Evolutionary conservation across 2,888 invertebrate genomes (phyloP).

Genomic region (Osedax frankpressi): DNA sequence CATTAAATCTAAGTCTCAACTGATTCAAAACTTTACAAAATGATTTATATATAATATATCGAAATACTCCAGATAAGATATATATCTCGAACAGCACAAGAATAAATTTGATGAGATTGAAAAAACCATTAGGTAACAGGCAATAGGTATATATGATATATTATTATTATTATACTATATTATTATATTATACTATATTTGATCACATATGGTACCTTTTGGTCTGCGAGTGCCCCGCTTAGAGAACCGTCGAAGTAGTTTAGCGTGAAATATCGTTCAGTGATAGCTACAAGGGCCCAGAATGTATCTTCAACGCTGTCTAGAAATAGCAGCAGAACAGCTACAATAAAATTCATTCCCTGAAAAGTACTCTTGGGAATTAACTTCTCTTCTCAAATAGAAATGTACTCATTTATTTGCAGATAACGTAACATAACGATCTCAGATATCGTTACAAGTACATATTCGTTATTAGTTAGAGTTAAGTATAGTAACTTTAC

Average conservation of each 20-base stretch:
- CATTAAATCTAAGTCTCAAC: too few species aligned
- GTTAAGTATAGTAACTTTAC: too few species aligned
- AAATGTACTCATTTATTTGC: too few species aligned
- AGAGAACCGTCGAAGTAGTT: conserved; percentile 50
- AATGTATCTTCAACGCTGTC: conserved; percentile 50
- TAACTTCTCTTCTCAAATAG: too few species aligned
- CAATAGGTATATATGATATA: conserved; percentile 49
- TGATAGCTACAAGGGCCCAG: conserved; percentile 51
- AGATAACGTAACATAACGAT: too few species aligned
- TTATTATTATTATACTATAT: conserved; percentile 46
- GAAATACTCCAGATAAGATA: too few species aligned
- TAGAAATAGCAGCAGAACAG: conserved; percentile 49
- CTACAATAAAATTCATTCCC: conserved; percentile 52
- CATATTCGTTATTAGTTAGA: too few species aligned
- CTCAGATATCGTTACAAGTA: too few species aligned
- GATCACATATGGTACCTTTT: conserved; percentile 49
- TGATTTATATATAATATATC: too few species aligned
- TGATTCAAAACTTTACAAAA: too few species aligned
- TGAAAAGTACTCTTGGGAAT: too few species aligned
- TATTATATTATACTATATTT: conserved; percentile 47
- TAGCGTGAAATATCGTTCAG: conserved; percentile 48
- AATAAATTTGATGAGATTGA: conserved; percentile 50
- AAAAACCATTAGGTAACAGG: conserved; percentile 52
- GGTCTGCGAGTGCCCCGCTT: conserved; percentile 50
- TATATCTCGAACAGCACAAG: conserved; percentile 51